Evolutionary conservation across 2,797 vertebrate species (phyloP).

Genomic region (Onychomys torridus): DNA sequence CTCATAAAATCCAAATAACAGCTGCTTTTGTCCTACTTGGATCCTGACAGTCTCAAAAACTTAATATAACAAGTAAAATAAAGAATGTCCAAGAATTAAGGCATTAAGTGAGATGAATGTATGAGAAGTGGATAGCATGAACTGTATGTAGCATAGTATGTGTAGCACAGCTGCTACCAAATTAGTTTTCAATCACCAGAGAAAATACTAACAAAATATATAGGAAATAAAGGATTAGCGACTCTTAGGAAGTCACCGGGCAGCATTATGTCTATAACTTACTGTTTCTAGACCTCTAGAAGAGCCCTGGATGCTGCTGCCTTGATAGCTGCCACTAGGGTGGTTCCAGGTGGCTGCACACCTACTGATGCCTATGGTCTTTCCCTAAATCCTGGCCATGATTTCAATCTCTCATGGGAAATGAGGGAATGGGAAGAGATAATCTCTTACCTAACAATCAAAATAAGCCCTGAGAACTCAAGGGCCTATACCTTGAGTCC

Average conservation of each 20-base stretch:
- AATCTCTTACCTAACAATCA: neutral
- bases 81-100: neutral
- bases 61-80: slow-evolving; percentile 18
- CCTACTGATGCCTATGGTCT: neutral
- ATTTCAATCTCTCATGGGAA: slow-evolving; percentile 22
- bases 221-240: neutral
- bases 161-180: neutral
- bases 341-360: neutral
- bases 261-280: neutral
- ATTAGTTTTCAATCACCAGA: neutral
- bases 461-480: neutral
- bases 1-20: slow-evolving; percentile 57
- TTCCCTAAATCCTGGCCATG: neutral
- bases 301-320: neutral
- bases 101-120: slow-evolving; percentile 11
- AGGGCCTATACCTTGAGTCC: neutral
- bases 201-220: neutral
- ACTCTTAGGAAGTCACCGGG: slow-evolving; percentile 1
- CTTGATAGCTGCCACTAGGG: slow-evolving; percentile 3
- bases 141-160: neutral
- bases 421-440: neutral
- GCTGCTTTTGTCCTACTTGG: neutral
- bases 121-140: neutral
- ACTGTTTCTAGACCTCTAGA: slow-evolving; percentile 27
- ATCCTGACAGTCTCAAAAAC: slow-evolving; percentile 26